Evolutionary conservation across 2,113 vertebrate genomes (phyloP).

Genomic region (Phalacrocorax pelagicus): DNA sequence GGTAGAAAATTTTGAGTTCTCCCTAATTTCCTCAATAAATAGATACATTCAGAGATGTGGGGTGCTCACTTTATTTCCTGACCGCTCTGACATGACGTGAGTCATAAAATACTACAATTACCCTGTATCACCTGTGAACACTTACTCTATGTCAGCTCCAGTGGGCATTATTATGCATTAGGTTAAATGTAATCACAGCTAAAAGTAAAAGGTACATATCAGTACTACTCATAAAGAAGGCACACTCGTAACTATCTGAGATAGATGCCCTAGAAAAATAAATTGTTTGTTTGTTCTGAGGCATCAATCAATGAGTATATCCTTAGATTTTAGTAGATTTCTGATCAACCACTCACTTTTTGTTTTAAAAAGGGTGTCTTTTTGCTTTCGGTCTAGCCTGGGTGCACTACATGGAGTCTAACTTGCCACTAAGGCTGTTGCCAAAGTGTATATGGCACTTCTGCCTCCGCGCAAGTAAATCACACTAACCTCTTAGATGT

Average conservation of each 20-base stretch:
- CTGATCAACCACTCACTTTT: neutral
- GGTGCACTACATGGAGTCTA: neutral
- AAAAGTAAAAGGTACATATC: neutral
- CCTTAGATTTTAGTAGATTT: neutral
- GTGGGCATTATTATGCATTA: neutral
- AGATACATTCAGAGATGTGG: neutral
- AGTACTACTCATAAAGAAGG: neutral
- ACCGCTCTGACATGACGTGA: neutral
- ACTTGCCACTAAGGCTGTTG: neutral
- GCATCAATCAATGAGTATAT: neutral
- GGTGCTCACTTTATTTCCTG: neutral
- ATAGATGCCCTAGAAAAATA: neutral
- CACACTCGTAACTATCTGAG: neutral
- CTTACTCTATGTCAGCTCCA: neutral
- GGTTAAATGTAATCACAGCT: neutral
- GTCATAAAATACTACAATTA: neutral
- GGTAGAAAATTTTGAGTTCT: neutral
- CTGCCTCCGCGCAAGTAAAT: neutral
- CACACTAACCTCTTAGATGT: neutral
- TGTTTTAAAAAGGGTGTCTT: neutral
- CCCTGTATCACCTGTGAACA: neutral
- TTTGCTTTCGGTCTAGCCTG: neutral
- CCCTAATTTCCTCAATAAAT: neutral
- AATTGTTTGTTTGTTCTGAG: neutral
- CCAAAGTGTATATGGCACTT: neutral